phyloP scores from a whole-genome alignment of 2,797 vertebrate genomes.

The Melanotaenia maccullochi region DNA sequence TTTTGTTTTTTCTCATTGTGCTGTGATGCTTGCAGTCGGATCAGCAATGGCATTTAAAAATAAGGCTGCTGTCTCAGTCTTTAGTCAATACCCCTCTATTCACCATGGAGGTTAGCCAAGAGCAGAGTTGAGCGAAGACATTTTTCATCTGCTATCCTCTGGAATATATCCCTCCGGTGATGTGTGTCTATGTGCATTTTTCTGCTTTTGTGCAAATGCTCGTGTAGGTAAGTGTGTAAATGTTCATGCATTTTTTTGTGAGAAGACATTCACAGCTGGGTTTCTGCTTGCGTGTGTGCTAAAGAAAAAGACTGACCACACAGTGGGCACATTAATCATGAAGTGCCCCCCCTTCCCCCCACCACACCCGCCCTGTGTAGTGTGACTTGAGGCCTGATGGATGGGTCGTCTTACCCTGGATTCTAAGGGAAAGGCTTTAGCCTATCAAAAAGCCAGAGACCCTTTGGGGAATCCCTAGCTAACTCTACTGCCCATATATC shows the following conservation, averaged over 20 bases:
- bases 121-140: slow-evolving; percentile 51
- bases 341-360: neutral
- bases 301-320: slow-evolving; percentile 68
- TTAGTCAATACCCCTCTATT: slow-evolving; percentile 50
- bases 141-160: slow-evolving; percentile 53
- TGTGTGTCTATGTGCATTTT: slow-evolving; percentile 17
- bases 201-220: slow-evolving; percentile 35
- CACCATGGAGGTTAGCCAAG: slow-evolving; percentile 51
- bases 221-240: slow-evolving; percentile 30
- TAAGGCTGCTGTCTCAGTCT: slow-evolving; percentile 43
- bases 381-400: slow-evolving; percentile 79
- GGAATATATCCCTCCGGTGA: slow-evolving; percentile 44
- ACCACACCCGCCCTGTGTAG: slow-evolving; percentile 42
- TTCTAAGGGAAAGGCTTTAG: slow-evolving; percentile 58
- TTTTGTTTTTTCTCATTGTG: slow-evolving; percentile 8
- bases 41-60: slow-evolving; percentile 57
- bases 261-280: slow-evolving; percentile 25
- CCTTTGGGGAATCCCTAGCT: slow-evolving; percentile 55
- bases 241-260: slow-evolving; percentile 28
- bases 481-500: slow-evolving; percentile 42
- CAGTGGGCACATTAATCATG: slow-evolving; percentile 79
- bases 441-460: slow-evolving; percentile 64
- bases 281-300: slow-evolving; percentile 39
- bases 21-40: slow-evolving; percentile 38
- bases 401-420: slow-evolving; percentile 66